Conservation (phyloP, 2,888 invertebrate genomes). For the Rotaria macrura region DNA sequence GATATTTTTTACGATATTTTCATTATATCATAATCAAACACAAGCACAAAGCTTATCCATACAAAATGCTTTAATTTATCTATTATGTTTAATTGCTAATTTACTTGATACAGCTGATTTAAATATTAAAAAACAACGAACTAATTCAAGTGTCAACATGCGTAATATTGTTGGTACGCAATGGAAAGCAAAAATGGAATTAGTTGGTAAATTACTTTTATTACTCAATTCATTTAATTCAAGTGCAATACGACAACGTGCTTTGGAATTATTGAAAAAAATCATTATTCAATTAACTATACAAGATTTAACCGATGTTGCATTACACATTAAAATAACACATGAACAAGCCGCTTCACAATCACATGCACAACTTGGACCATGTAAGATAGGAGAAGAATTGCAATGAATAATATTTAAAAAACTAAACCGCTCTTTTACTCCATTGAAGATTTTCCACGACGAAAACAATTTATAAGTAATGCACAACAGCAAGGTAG, state of each 20-base stretch:
- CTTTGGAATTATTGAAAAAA: conserved; percentile 1
- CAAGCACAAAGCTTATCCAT: background rate
- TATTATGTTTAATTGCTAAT: background rate
- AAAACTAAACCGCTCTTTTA: too few relatives aligned
- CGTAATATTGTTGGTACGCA: conserved; percentile 36
- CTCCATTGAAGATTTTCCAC: background rate
- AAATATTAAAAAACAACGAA: background rate
- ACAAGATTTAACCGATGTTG: conserved; percentile 1
- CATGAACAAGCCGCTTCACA: background rate
- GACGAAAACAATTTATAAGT: background rate
- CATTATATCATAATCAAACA: background rate
- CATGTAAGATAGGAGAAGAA: conserved; percentile 6
- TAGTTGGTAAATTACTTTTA: conserved; percentile 72
- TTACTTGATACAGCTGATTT: background rate
- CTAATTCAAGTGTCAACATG: background rate
- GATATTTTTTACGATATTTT: background rate
- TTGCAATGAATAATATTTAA: too few relatives aligned
- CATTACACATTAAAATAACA: background rate
- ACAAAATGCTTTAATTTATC: background rate
- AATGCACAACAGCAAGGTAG: background rate
- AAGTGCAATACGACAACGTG: conserved; percentile 62
- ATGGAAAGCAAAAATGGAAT: conserved; percentile 74
- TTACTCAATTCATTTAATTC: conserved; percentile 78
- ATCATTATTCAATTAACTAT: conserved; percentile 1
- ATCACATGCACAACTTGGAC: background rate